phyloP scores from a whole-genome alignment of 1,140 invertebrate genomes.

The Atta cephalotes region DNA sequence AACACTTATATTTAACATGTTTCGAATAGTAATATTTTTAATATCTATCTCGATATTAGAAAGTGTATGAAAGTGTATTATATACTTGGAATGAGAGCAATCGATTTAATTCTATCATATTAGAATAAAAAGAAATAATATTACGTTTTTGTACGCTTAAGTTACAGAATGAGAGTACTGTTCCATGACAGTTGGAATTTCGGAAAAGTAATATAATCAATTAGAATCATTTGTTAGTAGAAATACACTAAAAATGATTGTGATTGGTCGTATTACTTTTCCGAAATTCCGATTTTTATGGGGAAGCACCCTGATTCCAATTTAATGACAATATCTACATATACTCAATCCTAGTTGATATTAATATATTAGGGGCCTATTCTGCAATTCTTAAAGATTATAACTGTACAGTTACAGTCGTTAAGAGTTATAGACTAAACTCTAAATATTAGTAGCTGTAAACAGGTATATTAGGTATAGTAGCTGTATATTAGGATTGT shows the following conservation, averaged over 20 bases:
- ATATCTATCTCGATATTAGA: neutral
- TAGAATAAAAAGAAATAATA: neutral
- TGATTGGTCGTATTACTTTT: no score
- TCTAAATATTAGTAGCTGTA: no score
- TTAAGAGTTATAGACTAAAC: no score
- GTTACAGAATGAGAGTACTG: neutral
- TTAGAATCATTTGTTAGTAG: no score
- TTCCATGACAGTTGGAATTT: no score
- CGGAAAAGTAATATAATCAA: no score
- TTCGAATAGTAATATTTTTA: slow-evolving; percentile 2
- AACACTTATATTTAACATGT: neutral
- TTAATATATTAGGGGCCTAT: neutral
- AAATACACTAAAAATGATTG: no score
- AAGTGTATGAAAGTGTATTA: neutral
- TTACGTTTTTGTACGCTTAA: neutral
- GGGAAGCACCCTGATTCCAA: neutral
- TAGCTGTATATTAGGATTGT: neutral
- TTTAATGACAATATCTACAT: neutral
- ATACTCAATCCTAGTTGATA: neutral
- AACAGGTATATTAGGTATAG: no score
- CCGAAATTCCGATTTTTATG: no score
- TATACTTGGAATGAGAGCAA: neutral
- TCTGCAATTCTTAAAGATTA: no score
- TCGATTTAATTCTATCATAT: neutral
- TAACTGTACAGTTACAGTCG: no score